Evolutionary conservation across 2,113 vertebrate genomes (phyloP).

Genomic region (Oryzias woworae): DNA sequence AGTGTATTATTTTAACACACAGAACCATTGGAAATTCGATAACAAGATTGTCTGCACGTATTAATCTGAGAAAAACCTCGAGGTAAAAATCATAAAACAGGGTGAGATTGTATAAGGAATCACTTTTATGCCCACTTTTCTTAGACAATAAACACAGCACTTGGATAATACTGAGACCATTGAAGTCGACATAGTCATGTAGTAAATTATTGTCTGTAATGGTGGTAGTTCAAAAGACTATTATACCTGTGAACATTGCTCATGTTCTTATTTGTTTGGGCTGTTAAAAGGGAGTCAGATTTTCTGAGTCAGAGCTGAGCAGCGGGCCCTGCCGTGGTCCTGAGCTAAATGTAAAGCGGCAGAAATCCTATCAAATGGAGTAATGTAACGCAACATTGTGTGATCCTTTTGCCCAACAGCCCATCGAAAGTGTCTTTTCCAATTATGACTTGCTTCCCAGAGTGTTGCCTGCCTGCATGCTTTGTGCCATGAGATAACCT

Average conservation of each 20-base stretch:
- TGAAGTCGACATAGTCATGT: constrained; percentile 26
- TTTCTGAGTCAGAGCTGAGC: constrained; percentile 19
- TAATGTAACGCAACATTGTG: constrained; percentile 41
- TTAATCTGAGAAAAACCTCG: constrained; percentile 31
- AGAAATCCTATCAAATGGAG: constrained; percentile 54
- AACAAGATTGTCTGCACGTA: constrained; percentile 35
- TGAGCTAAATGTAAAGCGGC: constrained; percentile 49
- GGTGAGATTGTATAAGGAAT: background rate
- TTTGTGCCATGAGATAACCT: constrained; percentile 25
- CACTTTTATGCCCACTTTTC: background rate
- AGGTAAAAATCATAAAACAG: constrained; percentile 29
- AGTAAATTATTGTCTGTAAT: constrained; percentile 50
- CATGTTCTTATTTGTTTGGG: constrained; percentile 36
- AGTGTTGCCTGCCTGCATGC: constrained; percentile 23
- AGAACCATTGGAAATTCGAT: constrained; percentile 35
- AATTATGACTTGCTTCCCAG: constrained; percentile 45
- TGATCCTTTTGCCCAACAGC: constrained; percentile 51
- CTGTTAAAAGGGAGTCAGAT: constrained; percentile 24
- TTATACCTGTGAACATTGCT: constrained; percentile 31
- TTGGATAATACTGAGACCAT: constrained; percentile 8
- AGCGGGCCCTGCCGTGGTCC: constrained; percentile 22
- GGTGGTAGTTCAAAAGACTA: constrained; percentile 24
- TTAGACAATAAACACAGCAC: background rate
- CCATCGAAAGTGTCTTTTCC: constrained; percentile 36
- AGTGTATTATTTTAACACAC: constrained; percentile 33